phyloP scores from a whole-genome alignment of 2,113 vertebrate genomes.

The Platysteira castanea region DNA sequence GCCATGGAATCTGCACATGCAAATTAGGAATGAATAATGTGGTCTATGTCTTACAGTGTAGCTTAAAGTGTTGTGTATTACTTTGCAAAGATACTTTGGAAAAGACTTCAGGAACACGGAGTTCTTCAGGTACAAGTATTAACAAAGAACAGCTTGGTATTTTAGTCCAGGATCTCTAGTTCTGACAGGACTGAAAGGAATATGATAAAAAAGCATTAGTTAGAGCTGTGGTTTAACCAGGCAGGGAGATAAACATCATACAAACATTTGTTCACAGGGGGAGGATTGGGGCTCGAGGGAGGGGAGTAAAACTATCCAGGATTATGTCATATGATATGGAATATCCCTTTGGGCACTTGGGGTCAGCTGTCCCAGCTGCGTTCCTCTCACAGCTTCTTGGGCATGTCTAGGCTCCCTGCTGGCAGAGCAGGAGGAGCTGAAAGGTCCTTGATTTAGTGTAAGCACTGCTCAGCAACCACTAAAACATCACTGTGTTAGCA shows the following conservation, averaged over 20 bases:
- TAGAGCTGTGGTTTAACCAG: neutral
- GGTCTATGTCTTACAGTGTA: neutral
- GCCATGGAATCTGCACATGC: neutral
- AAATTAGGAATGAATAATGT: neutral
- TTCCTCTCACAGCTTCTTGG: neutral
- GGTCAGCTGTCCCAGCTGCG: neutral
- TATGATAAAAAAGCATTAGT: neutral
- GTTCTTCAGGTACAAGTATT: neutral
- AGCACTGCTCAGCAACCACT: neutral
- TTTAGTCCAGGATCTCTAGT: neutral
- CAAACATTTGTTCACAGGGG: neutral
- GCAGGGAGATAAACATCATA: neutral
- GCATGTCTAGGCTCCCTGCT: neutral
- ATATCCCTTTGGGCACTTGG: neutral
- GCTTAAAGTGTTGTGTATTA: neutral
- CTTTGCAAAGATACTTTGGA: neutral
- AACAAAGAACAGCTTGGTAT: neutral
- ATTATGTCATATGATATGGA: neutral
- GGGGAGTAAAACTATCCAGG: neutral
- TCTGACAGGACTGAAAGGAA: neutral
- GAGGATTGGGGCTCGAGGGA: accelerated
- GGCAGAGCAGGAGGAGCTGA: neutral
- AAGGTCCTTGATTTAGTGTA: neutral
- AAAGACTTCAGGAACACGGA: neutral
- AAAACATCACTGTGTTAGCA: neutral